Evolutionary conservation across 1,140 invertebrate species (phyloP).

Genomic region (Geopemphigus sp.): DNA sequence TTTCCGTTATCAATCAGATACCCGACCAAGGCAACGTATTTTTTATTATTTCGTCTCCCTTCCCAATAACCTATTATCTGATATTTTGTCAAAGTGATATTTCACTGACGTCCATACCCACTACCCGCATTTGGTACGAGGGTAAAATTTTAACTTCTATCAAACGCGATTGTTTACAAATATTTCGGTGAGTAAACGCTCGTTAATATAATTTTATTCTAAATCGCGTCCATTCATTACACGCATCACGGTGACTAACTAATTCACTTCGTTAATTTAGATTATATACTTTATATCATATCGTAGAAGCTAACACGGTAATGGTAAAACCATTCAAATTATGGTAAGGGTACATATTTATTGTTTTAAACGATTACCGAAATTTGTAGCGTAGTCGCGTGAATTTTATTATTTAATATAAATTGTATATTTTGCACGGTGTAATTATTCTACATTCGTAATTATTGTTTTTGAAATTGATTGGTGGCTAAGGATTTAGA

Average conservation of each 20-base stretch:
- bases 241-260: no score
- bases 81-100: no score
- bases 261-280: no score
- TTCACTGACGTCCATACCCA: no score
- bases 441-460: neutral
- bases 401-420: neutral
- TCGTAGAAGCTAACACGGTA: neutral
- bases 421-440: neutral
- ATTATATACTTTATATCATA: neutral
- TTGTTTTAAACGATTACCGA: neutral
- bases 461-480: neutral
- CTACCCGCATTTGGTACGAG: no score
- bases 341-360: neutral
- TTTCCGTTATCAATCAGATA: no score
- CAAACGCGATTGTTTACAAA: neutral
- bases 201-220: no score
- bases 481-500: neutral
- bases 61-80: no score
- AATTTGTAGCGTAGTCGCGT: neutral
- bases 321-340: conserved; percentile 7
- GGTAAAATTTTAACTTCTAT: no score
- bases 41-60: no score
- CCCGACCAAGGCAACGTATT: no score
- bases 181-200: neutral
- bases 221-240: no score